These are phyloP conservation scores for Drosophila seguyi DNA, from an alignment of 1,140 invertebrate species.

Conservation along the genomic window DNA sequence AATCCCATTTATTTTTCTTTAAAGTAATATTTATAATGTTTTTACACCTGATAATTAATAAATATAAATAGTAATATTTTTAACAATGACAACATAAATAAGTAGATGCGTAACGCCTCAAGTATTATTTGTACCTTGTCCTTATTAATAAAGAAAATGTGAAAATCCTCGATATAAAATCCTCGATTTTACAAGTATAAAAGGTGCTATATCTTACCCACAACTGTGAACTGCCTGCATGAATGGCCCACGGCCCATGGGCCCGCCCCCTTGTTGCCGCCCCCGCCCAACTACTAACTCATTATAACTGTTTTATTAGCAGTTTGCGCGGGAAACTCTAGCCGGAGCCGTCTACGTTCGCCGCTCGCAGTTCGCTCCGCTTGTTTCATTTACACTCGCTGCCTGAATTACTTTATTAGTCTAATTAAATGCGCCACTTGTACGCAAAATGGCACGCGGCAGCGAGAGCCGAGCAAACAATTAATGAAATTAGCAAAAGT, in stretches of 20 bases:
- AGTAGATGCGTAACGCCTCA: no score
- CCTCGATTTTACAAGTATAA: background rate
- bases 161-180: background rate
- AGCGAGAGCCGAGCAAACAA: constrained; percentile 57
- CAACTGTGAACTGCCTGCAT: constrained; percentile 8
- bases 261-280: background rate
- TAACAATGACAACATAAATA: no score
- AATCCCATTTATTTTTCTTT: background rate
- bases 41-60: no score
- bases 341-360: constrained; percentile 21
- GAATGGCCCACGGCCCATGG: background rate
- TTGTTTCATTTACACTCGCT: constrained; percentile 62
- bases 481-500: constrained; percentile 77
- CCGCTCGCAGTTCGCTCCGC: constrained; percentile 34
- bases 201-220: background rate
- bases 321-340: constrained; percentile 26
- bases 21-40: background rate
- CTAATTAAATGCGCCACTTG: constrained; percentile 81
- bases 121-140: background rate
- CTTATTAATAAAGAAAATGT: background rate
- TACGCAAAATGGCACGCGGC: constrained; percentile 58
- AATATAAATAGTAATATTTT: no score
- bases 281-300: constrained; percentile 47
- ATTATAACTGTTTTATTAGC: constrained; percentile 82
- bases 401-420: constrained; percentile 78